Evolutionary conservation across 1,140 invertebrate genomes (phyloP).

Genomic region (Stegodyphus mimosarum): DNA sequence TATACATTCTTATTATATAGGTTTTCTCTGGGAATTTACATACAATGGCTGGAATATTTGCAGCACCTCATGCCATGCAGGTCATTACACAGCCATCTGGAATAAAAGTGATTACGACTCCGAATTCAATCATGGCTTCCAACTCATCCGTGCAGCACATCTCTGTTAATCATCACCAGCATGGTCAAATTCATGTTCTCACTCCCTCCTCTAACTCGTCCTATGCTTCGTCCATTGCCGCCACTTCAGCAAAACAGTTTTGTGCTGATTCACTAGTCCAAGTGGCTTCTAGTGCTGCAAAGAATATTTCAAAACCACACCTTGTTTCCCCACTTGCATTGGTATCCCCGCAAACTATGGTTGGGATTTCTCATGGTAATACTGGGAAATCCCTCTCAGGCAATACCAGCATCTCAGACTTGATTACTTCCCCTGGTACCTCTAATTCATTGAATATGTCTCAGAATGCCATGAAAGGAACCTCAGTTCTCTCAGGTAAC

Average conservation of each 20-base stretch:
- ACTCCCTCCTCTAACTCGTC: conserved; percentile 43
- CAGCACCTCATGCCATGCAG: conserved; percentile 49
- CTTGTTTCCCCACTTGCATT: conserved; percentile 42
- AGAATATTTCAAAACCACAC: conserved; percentile 32
- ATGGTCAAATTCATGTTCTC: conserved; percentile 50
- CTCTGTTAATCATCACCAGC: conserved; percentile 32
- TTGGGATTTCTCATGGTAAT: conserved; percentile 45
- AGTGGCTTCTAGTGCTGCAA: conserved; percentile 22
- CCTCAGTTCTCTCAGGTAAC: conserved; percentile 37
- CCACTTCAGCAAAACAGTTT: conserved; percentile 27
- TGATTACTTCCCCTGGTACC: conserved; percentile 13
- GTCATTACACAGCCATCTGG: conserved; percentile 51
- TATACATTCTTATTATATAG: conserved; percentile 4
- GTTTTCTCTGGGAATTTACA: conserved; percentile 46
- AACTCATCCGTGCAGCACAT: conserved; percentile 32
- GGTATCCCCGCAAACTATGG: conserved; percentile 44
- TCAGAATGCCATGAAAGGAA: conserved; percentile 32
- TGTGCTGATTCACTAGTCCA: conserved; percentile 51
- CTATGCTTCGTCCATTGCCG: conserved; percentile 33
- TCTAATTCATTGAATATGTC: conserved; percentile 42
- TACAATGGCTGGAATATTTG: conserved; percentile 45
- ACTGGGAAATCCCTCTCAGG: conserved; percentile 23
- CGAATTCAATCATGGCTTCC: conserved; percentile 46
- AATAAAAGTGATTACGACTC: conserved; percentile 48
- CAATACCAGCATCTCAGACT: conserved; percentile 1